These are phyloP conservation scores for Uria aalge DNA, from an alignment of 2,113 vertebrate genomes.

Conservation along the genomic window DNA sequence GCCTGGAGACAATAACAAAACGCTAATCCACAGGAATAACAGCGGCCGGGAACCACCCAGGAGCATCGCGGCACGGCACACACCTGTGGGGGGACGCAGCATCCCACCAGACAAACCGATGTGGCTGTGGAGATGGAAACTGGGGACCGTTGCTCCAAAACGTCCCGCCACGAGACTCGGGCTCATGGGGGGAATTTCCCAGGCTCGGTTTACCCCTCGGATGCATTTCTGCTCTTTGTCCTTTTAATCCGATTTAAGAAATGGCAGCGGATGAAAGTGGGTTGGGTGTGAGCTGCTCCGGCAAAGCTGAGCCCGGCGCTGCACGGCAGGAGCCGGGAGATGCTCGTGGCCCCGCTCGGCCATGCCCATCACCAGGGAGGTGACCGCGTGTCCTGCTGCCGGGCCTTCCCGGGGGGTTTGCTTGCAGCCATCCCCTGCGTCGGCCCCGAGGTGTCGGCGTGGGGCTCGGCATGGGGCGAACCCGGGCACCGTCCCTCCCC, in stretches of 20 bases:
- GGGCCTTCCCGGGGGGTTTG: neutral
- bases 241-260: slow-evolving; percentile 3
- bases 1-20: neutral
- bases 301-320: neutral
- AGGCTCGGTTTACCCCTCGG: neutral
- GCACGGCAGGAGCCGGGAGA: neutral
- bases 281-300: neutral
- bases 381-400: neutral
- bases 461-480: neutral
- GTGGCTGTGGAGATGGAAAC: accelerated
- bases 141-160: neutral
- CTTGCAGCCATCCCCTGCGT: neutral
- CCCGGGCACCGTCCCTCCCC: neutral
- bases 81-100: neutral
- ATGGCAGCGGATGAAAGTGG: neutral
- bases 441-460: neutral
- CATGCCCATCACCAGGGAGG: accelerated
- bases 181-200: accelerated
- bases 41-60: neutral
- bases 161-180: accelerated
- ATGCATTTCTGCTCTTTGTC: neutral
- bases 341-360: accelerated
- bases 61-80: accelerated
- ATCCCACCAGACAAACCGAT: neutral
- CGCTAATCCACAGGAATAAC: neutral